Base-by-base conservation (phyloP, 2,888 invertebrate species). In the Thymelicus sylvestris region DNA sequence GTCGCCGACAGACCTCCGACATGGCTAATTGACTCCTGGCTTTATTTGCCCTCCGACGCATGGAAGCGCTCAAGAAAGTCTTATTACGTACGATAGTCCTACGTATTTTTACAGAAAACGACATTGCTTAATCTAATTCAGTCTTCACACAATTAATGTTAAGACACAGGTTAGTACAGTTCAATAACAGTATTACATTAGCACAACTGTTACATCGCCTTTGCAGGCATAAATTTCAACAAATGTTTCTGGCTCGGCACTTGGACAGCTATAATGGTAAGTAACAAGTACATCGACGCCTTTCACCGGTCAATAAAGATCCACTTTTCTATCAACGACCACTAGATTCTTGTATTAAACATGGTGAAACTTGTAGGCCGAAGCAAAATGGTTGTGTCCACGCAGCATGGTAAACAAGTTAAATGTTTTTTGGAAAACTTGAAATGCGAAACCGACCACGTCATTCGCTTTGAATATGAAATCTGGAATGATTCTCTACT, bases 241-340 rank as follows among this genome's bases (percentile, higher is more conserved):
- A 82, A 85, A 85, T 82, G 83, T 81, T 75, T 78, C 79, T 76
- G 74, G 75, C 77, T 78, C 72, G 80, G 77, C 77, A 79, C 77
- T 79, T 73, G 75, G 76, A 80, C 82, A 79, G 77, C 81, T 80
- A 81, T 83, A 81, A 82, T 77, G 75, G 76, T 77, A 78, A 80
- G 74, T 78, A 77, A 78, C 80, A 76, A 75, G 76, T 78, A 78
- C 79, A 78, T 79, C 74, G 74, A 73, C 75, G 66, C 77, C 90
- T 92, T 92, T 91, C 91, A 88, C 91, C 85, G 77, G 75, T 85
- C 83, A 84, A 88, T 87, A 88, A 87, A 87, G 85, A 87, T 86
- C 88, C 83, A 87, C 89, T 89, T 91, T 90, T 91, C 89, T 86
- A 88, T 83, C 83, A 82, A 81, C 83, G 81, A 82, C 80, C 78